Percentiles rank a stretch among this genome's conserved stretches.
Conservation (phyloP, 1,140 invertebrate genomes). For the Brachionus rubens region DNA sequence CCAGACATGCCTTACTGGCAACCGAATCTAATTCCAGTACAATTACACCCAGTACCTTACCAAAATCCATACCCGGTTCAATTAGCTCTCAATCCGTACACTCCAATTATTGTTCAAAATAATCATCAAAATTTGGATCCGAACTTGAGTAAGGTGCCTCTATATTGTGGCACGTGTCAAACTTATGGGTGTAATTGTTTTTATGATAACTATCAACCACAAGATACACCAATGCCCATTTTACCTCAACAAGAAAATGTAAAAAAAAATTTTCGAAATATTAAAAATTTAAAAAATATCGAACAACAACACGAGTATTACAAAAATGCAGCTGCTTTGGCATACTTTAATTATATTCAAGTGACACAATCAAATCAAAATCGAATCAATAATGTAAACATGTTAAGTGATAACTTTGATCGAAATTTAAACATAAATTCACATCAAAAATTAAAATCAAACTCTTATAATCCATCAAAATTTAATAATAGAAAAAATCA, state of each 20-base stretch:
- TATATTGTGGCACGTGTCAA: constrained; percentile 13
- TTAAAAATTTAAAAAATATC: constrained; percentile 4
- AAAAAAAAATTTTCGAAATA: no score
- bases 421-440: background rate
- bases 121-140: background rate
- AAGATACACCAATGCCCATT: background rate
- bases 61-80: background rate
- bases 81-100: background rate
- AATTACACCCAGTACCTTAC: no score
- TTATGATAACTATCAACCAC: background rate
- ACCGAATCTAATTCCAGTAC: no score
- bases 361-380: background rate
- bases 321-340: background rate
- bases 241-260: background rate
- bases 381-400: background rate
- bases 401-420: background rate
- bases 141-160: background rate
- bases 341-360: constrained; percentile 32
- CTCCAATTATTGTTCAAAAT: background rate
- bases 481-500: no score
- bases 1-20: no score
- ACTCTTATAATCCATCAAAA: no score
- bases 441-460: no score
- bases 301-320: constrained; percentile 26
- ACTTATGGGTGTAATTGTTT: constrained; percentile 12